Evolutionary conservation across 1,140 invertebrate genomes (phyloP).

Genomic region (Cephus cinctus): DNA sequence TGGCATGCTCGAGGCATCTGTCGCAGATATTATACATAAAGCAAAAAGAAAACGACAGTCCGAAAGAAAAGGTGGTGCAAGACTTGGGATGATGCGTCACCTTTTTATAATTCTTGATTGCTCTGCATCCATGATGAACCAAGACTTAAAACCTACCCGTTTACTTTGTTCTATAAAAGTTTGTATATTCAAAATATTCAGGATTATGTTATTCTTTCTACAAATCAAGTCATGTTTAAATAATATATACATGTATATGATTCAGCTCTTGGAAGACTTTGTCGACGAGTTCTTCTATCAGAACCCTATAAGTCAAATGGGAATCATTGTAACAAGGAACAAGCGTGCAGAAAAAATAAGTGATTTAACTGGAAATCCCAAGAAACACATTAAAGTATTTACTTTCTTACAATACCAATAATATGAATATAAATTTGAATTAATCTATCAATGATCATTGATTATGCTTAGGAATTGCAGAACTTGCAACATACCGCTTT

Average conservation of each 20-base stretch:
- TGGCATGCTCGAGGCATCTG: slow-evolving; percentile 83
- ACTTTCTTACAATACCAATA: background rate
- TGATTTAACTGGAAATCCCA: slow-evolving; percentile 83
- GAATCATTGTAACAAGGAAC: slow-evolving; percentile 87
- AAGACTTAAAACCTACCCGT: slow-evolving; percentile 94
- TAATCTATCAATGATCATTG: background rate
- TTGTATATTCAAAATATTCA: slow-evolving; percentile 15
- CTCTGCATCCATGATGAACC: slow-evolving; percentile 90
- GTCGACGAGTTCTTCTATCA: slow-evolving; percentile 97
- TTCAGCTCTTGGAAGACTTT: slow-evolving; percentile 87
- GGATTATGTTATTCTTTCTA: slow-evolving; percentile 5
- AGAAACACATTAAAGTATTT: slow-evolving; percentile 73
- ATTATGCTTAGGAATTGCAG: slow-evolving; percentile 41
- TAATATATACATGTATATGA: too few relatives aligned
- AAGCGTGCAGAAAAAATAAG: slow-evolving; percentile 92
- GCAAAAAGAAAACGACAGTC: slow-evolving; percentile 77
- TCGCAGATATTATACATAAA: slow-evolving; percentile 88
- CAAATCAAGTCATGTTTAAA: slow-evolving; percentile 5
- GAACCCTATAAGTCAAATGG: slow-evolving; percentile 97
- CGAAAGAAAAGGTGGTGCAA: slow-evolving; percentile 71
- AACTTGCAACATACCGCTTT: slow-evolving; percentile 60
- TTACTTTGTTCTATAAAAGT: slow-evolving; percentile 88
- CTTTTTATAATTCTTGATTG: slow-evolving; percentile 89
- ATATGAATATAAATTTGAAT: slow-evolving; percentile 7
- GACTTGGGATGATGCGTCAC: slow-evolving; percentile 96